Percentiles rank a stretch among this genome's conserved stretches.
Evolutionary conservation across 2,113 vertebrate genomes (phyloP).

Genomic region (Scopus umbretta): DNA sequence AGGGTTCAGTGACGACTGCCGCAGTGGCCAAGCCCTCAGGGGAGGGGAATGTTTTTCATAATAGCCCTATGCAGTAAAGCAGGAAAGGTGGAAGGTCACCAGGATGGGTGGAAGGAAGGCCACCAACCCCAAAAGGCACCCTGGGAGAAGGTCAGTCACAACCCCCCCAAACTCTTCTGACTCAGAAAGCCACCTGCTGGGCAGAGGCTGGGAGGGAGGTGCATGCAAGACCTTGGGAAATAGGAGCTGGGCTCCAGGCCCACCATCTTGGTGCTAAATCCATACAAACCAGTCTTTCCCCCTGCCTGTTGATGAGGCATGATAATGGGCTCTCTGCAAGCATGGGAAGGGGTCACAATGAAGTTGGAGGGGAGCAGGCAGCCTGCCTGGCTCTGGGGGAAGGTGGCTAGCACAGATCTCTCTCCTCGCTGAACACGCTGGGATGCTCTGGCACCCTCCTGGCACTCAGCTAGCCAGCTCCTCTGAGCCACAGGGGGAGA

Average conservation of each 20-base stretch:
- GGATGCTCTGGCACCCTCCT: background rate
- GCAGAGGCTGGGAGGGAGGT: background rate
- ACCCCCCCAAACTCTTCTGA: background rate
- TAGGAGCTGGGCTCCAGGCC: background rate
- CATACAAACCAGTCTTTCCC: background rate
- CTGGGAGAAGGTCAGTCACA: background rate
- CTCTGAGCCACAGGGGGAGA: rapidly evolving
- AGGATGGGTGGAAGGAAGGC: background rate
- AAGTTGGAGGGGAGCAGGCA: background rate
- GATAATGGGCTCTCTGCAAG: background rate
- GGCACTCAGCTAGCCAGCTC: background rate
- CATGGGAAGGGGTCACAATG: background rate
- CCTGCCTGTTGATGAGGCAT: background rate
- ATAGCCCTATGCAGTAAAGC: background rate
- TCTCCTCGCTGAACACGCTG: background rate
- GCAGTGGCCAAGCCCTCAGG: background rate
- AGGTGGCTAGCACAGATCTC: background rate
- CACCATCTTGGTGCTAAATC: background rate
- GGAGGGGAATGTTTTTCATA: background rate
- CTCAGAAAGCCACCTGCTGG: background rate
- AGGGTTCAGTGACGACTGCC: background rate
- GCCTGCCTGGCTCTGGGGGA: background rate
- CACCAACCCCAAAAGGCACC: background rate
- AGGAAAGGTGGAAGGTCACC: background rate
- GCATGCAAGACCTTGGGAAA: background rate